A percentile compares a stretch with the other conserved stretches of the same genome.
Conservation (phyloP, 2,888 invertebrate species). For the Polietes domitor region DNA sequence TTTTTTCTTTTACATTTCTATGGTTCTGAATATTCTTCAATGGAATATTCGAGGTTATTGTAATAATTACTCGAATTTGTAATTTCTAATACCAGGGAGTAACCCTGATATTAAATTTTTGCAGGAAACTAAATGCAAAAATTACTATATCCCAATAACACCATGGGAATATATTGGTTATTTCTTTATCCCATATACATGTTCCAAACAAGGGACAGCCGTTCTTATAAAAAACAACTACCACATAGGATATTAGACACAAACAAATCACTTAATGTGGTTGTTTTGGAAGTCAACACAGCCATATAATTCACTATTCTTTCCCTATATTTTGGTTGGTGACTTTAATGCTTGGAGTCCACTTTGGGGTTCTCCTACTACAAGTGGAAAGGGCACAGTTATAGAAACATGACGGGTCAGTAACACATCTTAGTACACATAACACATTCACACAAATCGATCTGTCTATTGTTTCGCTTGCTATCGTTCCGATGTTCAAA, state of each 20-base stretch:
- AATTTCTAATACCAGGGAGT: constrained; percentile 9
- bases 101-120: constrained; percentile 30
- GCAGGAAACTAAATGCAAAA: constrained; percentile 36
- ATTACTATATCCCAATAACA: not conserved
- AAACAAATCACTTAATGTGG: not conserved
- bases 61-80: constrained; percentile 24
- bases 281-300: not conserved
- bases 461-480: not conserved
- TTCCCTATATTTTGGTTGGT: not conserved
- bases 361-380: not conserved
- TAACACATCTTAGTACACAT: not conserved
- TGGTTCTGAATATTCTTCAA: constrained; percentile 18
- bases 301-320: not conserved
- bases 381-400: not conserved
- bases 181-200: constrained; percentile 10
- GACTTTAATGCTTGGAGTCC: constrained; percentile 37
- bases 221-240: constrained; percentile 11
- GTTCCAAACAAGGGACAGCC: constrained; percentile 2
- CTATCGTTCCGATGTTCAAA: not conserved
- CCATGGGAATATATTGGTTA: constrained; percentile 27
- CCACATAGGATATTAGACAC: constrained; percentile 15
- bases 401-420: not conserved
- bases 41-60: constrained; percentile 25
- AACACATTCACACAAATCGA: constrained; percentile 12
- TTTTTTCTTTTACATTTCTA: not conserved